Base-by-base conservation (phyloP, 35 echinoderm and acorn worm species). In the Acanthaster planci region DNA sequence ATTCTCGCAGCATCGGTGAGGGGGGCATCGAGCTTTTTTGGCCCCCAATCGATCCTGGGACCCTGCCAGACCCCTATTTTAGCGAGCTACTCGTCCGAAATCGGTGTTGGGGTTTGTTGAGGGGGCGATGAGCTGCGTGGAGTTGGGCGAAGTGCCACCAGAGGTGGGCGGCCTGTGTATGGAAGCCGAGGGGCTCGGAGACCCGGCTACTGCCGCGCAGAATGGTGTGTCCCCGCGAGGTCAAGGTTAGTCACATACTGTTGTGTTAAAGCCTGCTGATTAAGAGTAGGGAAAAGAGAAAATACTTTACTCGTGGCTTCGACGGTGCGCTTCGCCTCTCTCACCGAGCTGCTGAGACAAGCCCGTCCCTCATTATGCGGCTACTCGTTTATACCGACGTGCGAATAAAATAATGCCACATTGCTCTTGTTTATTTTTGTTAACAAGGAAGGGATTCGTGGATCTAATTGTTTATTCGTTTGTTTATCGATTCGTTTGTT, bases 201-300 rank as follows among this genome's bases (percentile, higher is more conserved):
- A 15, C 26, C 26, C 23, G 26, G 22, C 64, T 10, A 34, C 26
- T 72, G 64, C 64, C 64, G 34, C 23, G 14, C 23, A 19, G 64
- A 72, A 72, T 72, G 64, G 64, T 72, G 64, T 16, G 64, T 72
- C 64, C 64, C 64, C 18, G 14, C 34, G 26, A 23, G 64, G 64
- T 72, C 64, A 72, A 72, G 64, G 64, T 72, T 72, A 72, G 64
- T 72, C 42, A 47, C 12, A 47, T 12, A 47, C 42, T 47, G 42
- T 47, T 47, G 42, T 47, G 42, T 47, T 47, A 47, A 47, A 47
- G 42, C 42, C 12, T 47, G 42, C 42, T 47, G 42, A 47, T 47
- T 47, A 47, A 47, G n/a, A n/a, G n/a, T n/a, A n/a, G n/a, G n/a
- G n/a, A 47, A 47, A 47, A 47, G 4, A 47, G 42, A 47, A 47